Conservation (phyloP, 2,888 invertebrate genomes). For the Synanthedon tipuliformis region DNA sequence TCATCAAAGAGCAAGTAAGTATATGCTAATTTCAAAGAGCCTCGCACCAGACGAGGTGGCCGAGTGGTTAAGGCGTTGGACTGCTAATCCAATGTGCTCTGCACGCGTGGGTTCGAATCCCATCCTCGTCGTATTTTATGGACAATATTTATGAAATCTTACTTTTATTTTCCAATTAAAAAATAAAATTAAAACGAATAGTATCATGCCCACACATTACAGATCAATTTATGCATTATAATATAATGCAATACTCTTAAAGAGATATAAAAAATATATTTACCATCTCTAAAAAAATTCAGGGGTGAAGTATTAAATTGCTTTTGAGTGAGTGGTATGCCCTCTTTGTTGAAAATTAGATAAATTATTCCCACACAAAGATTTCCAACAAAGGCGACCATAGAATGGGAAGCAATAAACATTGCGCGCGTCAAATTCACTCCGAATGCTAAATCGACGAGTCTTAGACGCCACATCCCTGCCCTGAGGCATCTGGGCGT, state of each 20-base stretch:
- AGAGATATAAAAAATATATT: background rate
- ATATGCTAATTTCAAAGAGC: background rate
- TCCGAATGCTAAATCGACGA: slow-evolving; percentile 47
- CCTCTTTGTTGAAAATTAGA: slow-evolving; percentile 56
- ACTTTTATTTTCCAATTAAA: background rate
- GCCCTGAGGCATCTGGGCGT: slow-evolving; percentile 3
- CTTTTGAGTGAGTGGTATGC: slow-evolving; percentile 19
- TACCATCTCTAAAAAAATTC: slow-evolving; percentile 7
- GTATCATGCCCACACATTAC: too few species aligned
- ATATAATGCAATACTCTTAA: background rate
- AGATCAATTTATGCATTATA: too few species aligned
- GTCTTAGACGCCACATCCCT: slow-evolving; percentile 24
- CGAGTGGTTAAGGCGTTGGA: slow-evolving; percentile 89
- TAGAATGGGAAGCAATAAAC: slow-evolving; percentile 48
- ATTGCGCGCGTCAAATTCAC: slow-evolving; percentile 55
- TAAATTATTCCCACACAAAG: slow-evolving; percentile 58
- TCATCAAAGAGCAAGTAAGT: too few species aligned
- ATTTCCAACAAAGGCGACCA: slow-evolving; percentile 36
- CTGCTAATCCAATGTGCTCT: slow-evolving; percentile 89
- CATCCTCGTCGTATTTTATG: slow-evolving; percentile 82
- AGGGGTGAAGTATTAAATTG: slow-evolving; percentile 12
- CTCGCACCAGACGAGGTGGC: slow-evolving; percentile 76
- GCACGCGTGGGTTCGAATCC: slow-evolving; percentile 88
- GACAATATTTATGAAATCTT: too few species aligned
- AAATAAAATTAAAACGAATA: too few species aligned